Conservation (phyloP, 2,797 vertebrate genomes). For the Betta splendens region DNA sequence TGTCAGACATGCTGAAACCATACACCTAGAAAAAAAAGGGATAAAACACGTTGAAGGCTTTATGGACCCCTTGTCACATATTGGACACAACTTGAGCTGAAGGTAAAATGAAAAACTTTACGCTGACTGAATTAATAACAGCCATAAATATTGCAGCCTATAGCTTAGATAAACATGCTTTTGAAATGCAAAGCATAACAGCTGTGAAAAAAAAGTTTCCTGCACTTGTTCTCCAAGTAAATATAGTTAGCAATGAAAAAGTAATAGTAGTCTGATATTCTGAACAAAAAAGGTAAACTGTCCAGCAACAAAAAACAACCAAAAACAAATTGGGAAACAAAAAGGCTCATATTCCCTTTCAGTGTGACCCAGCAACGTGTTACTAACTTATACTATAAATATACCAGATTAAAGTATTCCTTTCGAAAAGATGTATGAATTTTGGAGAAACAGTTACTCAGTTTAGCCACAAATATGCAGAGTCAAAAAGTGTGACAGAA, state of each 20-base stretch:
- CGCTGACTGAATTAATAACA: conserved; percentile 56
- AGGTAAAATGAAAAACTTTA: conserved; percentile 65
- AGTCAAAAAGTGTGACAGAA: conserved; percentile 52
- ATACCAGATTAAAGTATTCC: conserved; percentile 39
- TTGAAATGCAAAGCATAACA: conserved; percentile 25
- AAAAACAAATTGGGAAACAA: conserved; percentile 21
- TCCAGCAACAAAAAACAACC: conserved; percentile 3
- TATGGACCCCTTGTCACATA: conserved; percentile 54
- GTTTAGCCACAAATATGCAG: conserved; percentile 52
- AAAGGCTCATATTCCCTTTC: not conserved
- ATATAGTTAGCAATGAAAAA: conserved; percentile 32
- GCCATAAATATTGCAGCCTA: conserved; percentile 52
- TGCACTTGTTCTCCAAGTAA: conserved; percentile 44
- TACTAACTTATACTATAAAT: conserved; percentile 16
- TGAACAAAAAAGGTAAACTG: not conserved
- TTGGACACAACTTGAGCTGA: conserved; percentile 45
- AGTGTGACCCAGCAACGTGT: conserved; percentile 18
- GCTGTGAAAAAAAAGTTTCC: conserved; percentile 29
- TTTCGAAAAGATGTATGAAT: conserved; percentile 40
- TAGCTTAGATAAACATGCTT: conserved; percentile 45
- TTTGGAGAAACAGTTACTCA: conserved; percentile 35
- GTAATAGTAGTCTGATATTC: conserved; percentile 19
- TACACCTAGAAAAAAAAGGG: conserved; percentile 37
- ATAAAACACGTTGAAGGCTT: conserved; percentile 68
- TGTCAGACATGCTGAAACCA: conserved; percentile 55